Percentiles rank a stretch among this genome's conserved stretches.
These are phyloP conservation scores for Drosophila cardini DNA, from an alignment of 1,140 invertebrate genomes.

Conservation along the genomic window DNA sequence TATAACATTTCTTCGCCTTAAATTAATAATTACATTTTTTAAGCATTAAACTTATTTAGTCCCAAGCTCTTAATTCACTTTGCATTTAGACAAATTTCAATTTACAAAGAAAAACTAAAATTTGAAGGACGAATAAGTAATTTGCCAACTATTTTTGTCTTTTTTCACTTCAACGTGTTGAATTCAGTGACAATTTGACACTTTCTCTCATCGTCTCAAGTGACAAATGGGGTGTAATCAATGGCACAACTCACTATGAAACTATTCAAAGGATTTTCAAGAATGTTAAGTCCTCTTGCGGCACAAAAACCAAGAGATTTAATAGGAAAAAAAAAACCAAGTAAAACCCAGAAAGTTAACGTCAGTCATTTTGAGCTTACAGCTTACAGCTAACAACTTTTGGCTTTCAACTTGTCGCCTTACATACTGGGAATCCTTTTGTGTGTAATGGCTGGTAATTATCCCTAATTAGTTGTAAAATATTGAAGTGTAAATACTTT, in stretches of 20 bases:
- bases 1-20: too few species aligned
- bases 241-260: constrained; percentile 1
- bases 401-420: constrained; percentile 56
- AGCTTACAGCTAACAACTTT: constrained; percentile 32
- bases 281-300: constrained; percentile 4
- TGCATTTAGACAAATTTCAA: neutral
- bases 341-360: constrained; percentile 11
- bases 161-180: neutral
- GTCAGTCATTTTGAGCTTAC: constrained; percentile 44
- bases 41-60: too few species aligned
- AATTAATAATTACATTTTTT: too few species aligned
- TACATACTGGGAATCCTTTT: constrained; percentile 42
- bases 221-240: constrained; percentile 18
- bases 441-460: constrained; percentile 76
- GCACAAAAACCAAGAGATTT: constrained; percentile 8
- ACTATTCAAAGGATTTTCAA: constrained; percentile 26
- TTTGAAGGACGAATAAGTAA: neutral
- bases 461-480: constrained; percentile 82
- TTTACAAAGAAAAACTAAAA: neutral
- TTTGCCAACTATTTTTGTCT: neutral
- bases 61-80: too few species aligned
- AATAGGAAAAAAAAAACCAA: constrained; percentile 1
- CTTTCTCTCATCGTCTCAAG: constrained; percentile 17
- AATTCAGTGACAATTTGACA: constrained; percentile 24
- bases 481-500: constrained; percentile 74